These are phyloP conservation scores for Habrosyne pyritoides DNA, from an alignment of 2,888 invertebrate genomes.

Conservation along the genomic window DNA sequence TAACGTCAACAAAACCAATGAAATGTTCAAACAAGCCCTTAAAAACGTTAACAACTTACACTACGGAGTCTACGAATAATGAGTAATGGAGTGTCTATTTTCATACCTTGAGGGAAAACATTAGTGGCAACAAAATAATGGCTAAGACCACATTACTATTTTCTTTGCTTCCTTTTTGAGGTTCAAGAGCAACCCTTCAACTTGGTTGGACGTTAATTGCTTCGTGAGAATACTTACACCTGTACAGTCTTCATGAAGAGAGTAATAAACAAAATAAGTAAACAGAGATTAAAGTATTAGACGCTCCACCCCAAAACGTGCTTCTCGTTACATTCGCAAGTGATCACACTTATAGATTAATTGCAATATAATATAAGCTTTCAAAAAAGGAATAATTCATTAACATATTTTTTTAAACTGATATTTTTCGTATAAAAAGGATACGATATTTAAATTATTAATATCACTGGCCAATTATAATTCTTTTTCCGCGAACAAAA, in stretches of 20 bases:
- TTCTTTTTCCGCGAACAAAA: background rate
- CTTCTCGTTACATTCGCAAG: slow-evolving; percentile 26
- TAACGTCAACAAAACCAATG: background rate
- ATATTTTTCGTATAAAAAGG: no score
- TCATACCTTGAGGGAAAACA: slow-evolving; percentile 34
- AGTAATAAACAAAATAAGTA: slow-evolving; percentile 68
- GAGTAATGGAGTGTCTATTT: slow-evolving; percentile 33
- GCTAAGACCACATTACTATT: slow-evolving; percentile 55
- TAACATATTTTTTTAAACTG: background rate
- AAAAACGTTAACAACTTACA: slow-evolving; percentile 10
- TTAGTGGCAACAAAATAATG: slow-evolving; percentile 50
- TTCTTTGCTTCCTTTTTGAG: slow-evolving; percentile 60
- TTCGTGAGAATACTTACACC: slow-evolving; percentile 72
- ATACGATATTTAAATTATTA: no score
- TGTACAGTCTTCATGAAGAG: slow-evolving; percentile 52
- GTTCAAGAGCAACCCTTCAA: slow-evolving; percentile 73
- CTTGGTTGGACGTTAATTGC: slow-evolving; percentile 73
- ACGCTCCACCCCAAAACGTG: slow-evolving; percentile 41
- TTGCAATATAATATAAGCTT: slow-evolving; percentile 10
- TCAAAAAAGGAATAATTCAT: background rate
- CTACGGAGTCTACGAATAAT: slow-evolving; percentile 29
- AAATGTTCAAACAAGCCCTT: background rate
- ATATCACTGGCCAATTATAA: background rate
- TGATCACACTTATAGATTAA: slow-evolving; percentile 18
- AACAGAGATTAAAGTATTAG: slow-evolving; percentile 29